Base-by-base conservation (phyloP, 35 echinoderm and acorn worm species). In the Apostichopus californicus region DNA sequence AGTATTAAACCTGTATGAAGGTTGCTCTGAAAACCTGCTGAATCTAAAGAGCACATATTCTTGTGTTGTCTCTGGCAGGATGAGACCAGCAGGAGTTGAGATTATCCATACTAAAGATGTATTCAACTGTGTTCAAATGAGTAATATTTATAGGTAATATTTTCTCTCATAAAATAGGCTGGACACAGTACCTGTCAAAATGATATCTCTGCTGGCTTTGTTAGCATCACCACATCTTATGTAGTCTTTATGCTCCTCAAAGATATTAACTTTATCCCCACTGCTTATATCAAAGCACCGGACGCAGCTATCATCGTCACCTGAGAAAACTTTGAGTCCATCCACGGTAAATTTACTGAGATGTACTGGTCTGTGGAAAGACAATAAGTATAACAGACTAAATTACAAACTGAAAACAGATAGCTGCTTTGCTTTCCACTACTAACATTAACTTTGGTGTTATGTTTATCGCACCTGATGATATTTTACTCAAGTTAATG, bases 201-300 rank as follows among this genome's bases (percentile, higher is more conserved):
- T 83, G 24, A 98, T 92, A 57, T 98, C 96, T 83, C 94, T 94
- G 65, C 94, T 98, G 81, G 94, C 86, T 12, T 83, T 78, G 63
- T 93, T 98, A 64, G 92, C 75, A 21, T 87, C 93, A 13, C 96
- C 96, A 87, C 92, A 92, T 5, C 96, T 64, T 14, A 95, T 91
- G 56, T 99, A 93, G 80, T 99, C 97, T 56, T 72, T 79, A 52
- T 96, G 93, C 26, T 98, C 97, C 24, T 82, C 66, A 90, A 96
- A 96, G 13, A 78, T 84, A 9, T 53, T 13, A 53, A 94, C 77
- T 75, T 96, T 93, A 28, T 70, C 88, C 55, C 96, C 97, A 73
- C 92, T 99, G 7, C 95, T 84, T 54, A 99, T 96, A 73, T 99
- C 97, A 91, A 93, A 99, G 91, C 93, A 96, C 13, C 93, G 82